Evolutionary conservation across 2,113 vertebrate genomes (phyloP), one percentile per base, ranked within the genome.

Genomic region (Lamprotornis superbus): DNA sequence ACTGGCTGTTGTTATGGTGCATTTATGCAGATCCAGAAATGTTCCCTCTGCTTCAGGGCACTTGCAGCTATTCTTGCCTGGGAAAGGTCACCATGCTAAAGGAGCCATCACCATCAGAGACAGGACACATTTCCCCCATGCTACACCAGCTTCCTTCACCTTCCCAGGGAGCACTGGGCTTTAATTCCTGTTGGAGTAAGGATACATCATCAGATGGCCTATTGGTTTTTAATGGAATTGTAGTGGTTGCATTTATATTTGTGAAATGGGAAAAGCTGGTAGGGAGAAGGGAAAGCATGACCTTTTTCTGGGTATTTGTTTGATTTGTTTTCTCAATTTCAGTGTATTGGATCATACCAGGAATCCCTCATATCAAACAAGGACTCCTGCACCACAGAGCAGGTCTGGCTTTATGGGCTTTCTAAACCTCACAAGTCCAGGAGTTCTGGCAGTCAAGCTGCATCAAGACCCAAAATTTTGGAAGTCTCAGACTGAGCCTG

Each of bases 21-120:
- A 89, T 82, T 91, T 94, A 73, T 91, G 93, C 65, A 94, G 81
- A 93, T 52, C 53, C 70, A 79, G 83, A 91, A 82, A 78, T 49
- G 81, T 46, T 92, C 83, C 31, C 46, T 79, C 9, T 64, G 80
- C 80, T 76, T 68, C 57, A 33, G 53, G 73, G 68, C 60, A 60
- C 69, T 74, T 82, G 57, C 40, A 94, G 68, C 71, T 70, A 74
- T 60, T 75, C 83, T n/a, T 81, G 68, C 39, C 68, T 55, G 35
- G 12, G 59, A 92, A 83, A 93, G 39, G 50, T 78, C 76, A 90
- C 23, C 15, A 5, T 9, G 18, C 39, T 63, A 33, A 60, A 80
- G 78, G 60, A 87, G 82, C 5, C 12, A 81, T 42, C 52, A 21
- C 30, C 40, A n/a, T 25, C 39, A 63, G 24, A 42, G 60, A 55